phyloP scores from a whole-genome alignment of 2,113 vertebrate species.

The Lophura nycthemera region DNA sequence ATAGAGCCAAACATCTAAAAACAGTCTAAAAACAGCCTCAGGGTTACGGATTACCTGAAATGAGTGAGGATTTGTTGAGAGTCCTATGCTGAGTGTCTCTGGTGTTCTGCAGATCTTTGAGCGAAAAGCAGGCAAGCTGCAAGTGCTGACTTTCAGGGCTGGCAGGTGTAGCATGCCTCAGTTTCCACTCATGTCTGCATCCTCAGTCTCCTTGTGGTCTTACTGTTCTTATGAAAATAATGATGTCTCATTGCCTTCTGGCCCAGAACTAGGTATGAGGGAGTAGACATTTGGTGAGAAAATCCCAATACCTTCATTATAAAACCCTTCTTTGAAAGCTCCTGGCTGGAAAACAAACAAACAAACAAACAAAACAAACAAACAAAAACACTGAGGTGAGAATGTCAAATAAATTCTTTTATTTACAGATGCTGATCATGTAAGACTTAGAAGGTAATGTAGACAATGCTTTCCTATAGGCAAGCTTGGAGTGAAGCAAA shows the following conservation, averaged over 20 bases:
- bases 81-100: not conserved
- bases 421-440: too few species aligned
- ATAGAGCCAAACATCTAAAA: not conserved
- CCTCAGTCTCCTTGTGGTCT: not conserved
- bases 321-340: constrained; percentile 31
- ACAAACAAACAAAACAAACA: too few species aligned
- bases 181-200: not conserved
- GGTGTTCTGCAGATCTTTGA: not conserved
- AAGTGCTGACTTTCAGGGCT: not conserved
- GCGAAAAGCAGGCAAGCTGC: not conserved
- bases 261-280: constrained; percentile 3
- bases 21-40: constrained; percentile 16
- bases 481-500: not conserved
- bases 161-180: not conserved
- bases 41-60: not conserved
- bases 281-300: constrained; percentile 48
- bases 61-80: not conserved
- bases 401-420: not conserved
- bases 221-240: constrained; percentile 45
- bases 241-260: constrained; percentile 65
- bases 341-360: not conserved
- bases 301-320: constrained; percentile 15
- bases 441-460: not conserved
- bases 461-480: not conserved
- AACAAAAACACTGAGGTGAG: constrained; percentile 19